Percentiles rank a stretch among this genome's conserved stretches.
These are phyloP conservation scores for Ophion ventricosus DNA, from an alignment of 2,888 invertebrate genomes.

Conservation along the genomic window DNA sequence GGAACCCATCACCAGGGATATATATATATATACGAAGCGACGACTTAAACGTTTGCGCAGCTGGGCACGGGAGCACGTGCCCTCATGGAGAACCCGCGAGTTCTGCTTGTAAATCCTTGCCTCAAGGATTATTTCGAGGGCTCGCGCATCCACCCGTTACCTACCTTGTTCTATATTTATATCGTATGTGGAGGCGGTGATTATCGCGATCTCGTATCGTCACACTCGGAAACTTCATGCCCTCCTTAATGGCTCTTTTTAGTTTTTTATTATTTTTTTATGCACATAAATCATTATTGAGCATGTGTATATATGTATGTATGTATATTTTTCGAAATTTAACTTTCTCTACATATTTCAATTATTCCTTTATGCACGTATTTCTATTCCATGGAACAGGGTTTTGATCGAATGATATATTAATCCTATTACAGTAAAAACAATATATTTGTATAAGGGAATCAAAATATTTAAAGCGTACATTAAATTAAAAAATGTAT, in stretches of 20 bases:
- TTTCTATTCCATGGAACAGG: no score
- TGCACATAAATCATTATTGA: background rate
- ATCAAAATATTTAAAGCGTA: no score
- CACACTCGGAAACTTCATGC: background rate
- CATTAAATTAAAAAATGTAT: no score
- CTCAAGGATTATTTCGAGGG: constrained; percentile 45
- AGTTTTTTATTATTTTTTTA: background rate
- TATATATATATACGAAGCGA: constrained; percentile 4
- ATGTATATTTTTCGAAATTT: no score
- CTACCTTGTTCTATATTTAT: constrained; percentile 34
- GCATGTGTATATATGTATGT: no score
- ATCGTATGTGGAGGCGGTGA: background rate
- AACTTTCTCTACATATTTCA: no score
- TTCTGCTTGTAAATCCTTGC: constrained; percentile 48
- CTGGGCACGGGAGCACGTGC: constrained; percentile 58
- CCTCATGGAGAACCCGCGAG: constrained; percentile 18
- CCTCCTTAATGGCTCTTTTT: background rate
- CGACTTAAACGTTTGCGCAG: constrained; percentile 51
- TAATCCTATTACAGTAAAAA: no score
- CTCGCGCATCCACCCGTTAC: constrained; percentile 49
- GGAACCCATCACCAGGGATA: constrained; percentile 26
- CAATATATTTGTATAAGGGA: no score
- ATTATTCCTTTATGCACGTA: no score
- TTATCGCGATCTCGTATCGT: background rate
- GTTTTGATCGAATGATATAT: no score